Percentiles rank a stretch among this genome's conserved stretches.
phyloP scores from a whole-genome alignment of 2,113 vertebrate species.

The Raja brachyura region DNA sequence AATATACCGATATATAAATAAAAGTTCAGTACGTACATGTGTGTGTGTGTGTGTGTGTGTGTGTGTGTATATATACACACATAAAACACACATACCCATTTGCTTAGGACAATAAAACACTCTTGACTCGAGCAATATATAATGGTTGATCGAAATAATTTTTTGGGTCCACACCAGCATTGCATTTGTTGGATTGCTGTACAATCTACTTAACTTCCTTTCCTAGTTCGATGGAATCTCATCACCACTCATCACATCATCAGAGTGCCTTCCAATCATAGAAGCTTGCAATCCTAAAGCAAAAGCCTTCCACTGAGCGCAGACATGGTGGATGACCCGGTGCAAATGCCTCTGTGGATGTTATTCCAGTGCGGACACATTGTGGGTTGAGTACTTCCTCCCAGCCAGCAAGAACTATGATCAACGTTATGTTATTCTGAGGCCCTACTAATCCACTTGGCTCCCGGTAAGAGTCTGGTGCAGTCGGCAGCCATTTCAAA shows the following conservation, averaged over 20 bases:
- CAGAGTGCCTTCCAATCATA: neutral
- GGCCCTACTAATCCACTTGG: neutral
- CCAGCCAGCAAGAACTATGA: neutral
- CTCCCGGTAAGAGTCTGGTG: neutral
- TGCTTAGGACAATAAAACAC: no score
- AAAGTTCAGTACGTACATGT: no score
- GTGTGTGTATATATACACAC: no score
- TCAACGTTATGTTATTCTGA: neutral
- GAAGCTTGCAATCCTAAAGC: neutral
- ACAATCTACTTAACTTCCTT: neutral
- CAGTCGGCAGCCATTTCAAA: neutral
- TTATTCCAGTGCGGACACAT: neutral
- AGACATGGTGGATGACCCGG: neutral
- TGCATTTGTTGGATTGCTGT: neutral
- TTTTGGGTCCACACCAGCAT: neutral
- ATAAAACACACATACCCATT: no score
- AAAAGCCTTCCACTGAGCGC: neutral
- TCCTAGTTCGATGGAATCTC: neutral
- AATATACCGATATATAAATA: no score
- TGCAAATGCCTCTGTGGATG: neutral
- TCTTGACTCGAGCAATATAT: no score
- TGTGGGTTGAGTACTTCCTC: neutral
- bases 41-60: no score
- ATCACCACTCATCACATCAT: no score
- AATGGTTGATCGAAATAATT: no score